Evolutionary conservation across 2,888 invertebrate genomes (phyloP).

Genomic region (Tryphoninae sp.): DNA sequence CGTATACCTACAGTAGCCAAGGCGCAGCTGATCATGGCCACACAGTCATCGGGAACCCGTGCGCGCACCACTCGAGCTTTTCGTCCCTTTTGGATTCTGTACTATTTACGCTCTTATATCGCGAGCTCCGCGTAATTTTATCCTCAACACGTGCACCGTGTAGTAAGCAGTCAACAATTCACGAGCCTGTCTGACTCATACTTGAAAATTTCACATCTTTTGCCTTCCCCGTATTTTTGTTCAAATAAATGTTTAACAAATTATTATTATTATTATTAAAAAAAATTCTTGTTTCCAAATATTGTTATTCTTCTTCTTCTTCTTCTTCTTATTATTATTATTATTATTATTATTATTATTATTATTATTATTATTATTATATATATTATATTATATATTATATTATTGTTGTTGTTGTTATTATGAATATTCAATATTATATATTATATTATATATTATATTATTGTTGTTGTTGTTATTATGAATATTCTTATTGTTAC

Average conservation of each 20-base stretch:
- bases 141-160: constrained; percentile 43
- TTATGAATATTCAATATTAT: too few relatives aligned
- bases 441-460: neutral
- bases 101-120: constrained; percentile 27
- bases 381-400: too few relatives aligned
- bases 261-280: too few relatives aligned
- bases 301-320: too few relatives aligned
- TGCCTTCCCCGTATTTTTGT: neutral
- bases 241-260: neutral
- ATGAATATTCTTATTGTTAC: too few relatives aligned
- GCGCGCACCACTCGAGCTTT: constrained; percentile 11
- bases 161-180: constrained; percentile 26
- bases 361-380: neutral
- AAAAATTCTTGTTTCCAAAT: too few relatives aligned
- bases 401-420: neutral
- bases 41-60: constrained; percentile 44
- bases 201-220: neutral
- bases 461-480: neutral
- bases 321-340: too few relatives aligned
- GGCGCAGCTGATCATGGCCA: constrained; percentile 34
- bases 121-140: constrained; percentile 36
- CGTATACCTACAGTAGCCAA: neutral
- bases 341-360: too few relatives aligned
- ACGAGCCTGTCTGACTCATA: constrained; percentile 42
- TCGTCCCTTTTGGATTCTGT: constrained; percentile 34